Evolutionary conservation across 2,888 invertebrate species (phyloP).

Genomic region (Lycia hirtaria): DNA sequence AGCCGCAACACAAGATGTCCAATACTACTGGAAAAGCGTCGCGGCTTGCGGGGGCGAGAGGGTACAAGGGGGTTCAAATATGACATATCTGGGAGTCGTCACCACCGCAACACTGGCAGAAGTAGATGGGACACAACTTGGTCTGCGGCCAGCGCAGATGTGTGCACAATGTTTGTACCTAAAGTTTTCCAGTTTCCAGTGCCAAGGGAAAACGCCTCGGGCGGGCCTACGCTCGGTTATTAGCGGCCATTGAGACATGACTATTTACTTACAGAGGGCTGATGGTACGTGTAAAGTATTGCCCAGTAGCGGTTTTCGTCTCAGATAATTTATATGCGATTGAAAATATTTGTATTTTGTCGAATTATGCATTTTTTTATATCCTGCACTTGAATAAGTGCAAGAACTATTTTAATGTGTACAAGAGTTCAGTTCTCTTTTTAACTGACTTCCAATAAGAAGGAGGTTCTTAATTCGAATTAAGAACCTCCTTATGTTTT

Average conservation of each 20-base stretch:
- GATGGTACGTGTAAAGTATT: conserved; percentile 54
- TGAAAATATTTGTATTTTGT: not conserved
- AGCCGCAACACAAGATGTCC: conserved; percentile 70
- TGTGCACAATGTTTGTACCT: conserved; percentile 50
- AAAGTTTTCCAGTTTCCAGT: conserved; percentile 53
- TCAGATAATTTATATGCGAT: conserved; percentile 33
- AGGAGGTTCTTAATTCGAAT: too few relatives aligned
- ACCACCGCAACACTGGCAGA: conserved; percentile 75
- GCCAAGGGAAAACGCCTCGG: conserved; percentile 67
- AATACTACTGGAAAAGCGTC: conserved; percentile 49
- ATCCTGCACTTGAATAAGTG: not conserved
- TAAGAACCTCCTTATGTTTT: too few relatives aligned
- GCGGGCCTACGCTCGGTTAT: conserved; percentile 76
- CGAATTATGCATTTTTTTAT: not conserved
- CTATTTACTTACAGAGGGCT: conserved; percentile 76
- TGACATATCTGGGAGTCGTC: conserved; percentile 82
- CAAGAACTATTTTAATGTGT: too few relatives aligned
- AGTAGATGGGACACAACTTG: conserved; percentile 57
- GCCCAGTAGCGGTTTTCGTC: conserved; percentile 57
- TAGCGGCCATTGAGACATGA: conserved; percentile 77
- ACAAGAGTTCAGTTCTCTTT: too few relatives aligned
- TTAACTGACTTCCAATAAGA: too few relatives aligned
- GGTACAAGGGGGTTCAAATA: conserved; percentile 69
- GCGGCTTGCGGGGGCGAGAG: conserved; percentile 42
- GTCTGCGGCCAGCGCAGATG: conserved; percentile 79